These are phyloP conservation scores for Pseudorectes ferrugineus DNA, from an alignment of 2,113 vertebrate species.

Conservation along the genomic window DNA sequence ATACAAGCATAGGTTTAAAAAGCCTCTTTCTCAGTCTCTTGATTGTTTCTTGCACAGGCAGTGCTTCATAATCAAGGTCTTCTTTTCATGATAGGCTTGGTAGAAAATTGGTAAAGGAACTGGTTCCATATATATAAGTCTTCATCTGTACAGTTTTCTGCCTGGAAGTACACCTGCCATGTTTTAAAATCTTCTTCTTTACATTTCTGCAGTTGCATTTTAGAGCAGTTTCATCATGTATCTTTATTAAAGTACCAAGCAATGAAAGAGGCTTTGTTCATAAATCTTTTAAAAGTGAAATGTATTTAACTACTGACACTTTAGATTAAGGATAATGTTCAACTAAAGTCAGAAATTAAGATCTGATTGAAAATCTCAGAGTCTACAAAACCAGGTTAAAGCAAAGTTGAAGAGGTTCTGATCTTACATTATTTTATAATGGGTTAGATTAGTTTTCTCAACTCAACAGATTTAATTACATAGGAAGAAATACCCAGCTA, in stretches of 20 bases:
- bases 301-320: conserved; percentile 22
- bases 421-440: conserved; percentile 28
- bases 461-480: conserved; percentile 38
- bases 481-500: background rate
- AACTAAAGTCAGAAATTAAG: conserved; percentile 35
- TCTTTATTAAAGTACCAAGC: background rate
- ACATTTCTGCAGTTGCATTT: background rate
- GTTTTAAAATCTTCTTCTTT: background rate
- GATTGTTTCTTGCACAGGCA: background rate
- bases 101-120: background rate
- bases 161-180: background rate
- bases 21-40: background rate
- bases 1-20: background rate
- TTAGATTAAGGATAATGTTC: conserved; percentile 27
- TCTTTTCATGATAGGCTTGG: background rate
- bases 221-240: background rate
- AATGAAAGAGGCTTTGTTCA: background rate
- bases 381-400: conserved; percentile 26
- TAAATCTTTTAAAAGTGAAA: conserved; percentile 17
- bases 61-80: background rate
- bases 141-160: background rate
- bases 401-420: conserved; percentile 40
- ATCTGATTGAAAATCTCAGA: background rate
- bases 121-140: background rate
- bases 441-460: conserved; percentile 40